Percentiles rank a stretch among this genome's conserved stretches.
These are phyloP conservation scores for Sus scrofa DNA, from an alignment of 2,113 vertebrate genomes.

Conservation along the genomic window T2T-Sscrofa CM000813.6:78798001-78798500, in stretches of 20 bases:
- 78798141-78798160: neutral
- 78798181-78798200: neutral
- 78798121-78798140: neutral
- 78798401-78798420: neutral
- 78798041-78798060: neutral
- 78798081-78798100: neutral
- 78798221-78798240: no score
- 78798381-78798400: neutral
- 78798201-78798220: accelerated
- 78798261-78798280: neutral
- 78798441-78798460: neutral
- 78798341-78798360: neutral
- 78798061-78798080: neutral
- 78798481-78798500: neutral
- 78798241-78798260: neutral
- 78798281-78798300: neutral
- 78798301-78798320: neutral
- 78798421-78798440: neutral
- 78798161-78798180: neutral
- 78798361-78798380: neutral
- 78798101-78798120: neutral
- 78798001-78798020: no score
- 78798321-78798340: neutral
- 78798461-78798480: neutral
- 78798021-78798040: neutral